Evolutionary conservation across 2,113 vertebrate species (phyloP).

Genomic region (Pycnonotus jocosus): DNA sequence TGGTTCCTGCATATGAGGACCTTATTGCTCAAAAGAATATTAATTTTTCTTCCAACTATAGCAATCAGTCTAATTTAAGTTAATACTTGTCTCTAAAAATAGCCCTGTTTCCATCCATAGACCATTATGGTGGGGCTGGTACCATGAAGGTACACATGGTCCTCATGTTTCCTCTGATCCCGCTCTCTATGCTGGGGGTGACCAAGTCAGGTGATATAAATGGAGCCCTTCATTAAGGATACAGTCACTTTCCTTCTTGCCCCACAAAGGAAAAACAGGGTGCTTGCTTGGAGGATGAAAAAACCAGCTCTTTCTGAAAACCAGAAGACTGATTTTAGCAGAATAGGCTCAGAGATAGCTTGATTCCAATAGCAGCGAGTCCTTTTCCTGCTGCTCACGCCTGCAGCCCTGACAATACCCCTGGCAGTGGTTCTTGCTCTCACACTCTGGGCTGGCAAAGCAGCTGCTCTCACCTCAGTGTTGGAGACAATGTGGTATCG

Average conservation of each 20-base stretch:
- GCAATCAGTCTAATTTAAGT: not conserved
- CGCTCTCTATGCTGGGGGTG: accelerated
- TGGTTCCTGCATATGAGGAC: not conserved
- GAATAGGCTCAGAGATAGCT: not conserved
- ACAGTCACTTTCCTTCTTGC: not conserved
- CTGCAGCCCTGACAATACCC: not conserved
- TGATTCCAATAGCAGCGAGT: not conserved
- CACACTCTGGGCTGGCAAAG: not conserved
- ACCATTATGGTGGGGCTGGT: not conserved
- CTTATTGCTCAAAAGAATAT: not conserved
- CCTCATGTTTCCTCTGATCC: not conserved
- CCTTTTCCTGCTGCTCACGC: not conserved
- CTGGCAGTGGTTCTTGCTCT: not conserved
- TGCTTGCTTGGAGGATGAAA: not conserved
- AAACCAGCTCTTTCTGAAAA: not conserved
- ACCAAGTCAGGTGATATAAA: not conserved
- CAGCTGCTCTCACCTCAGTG: conserved; percentile 64
- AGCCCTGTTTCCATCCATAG: not conserved
- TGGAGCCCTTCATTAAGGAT: not conserved
- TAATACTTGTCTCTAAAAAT: not conserved
- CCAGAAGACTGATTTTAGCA: not conserved
- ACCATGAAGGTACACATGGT: accelerated
- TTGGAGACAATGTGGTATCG: conserved; percentile 81
- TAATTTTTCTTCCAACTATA: not conserved
- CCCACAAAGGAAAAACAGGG: not conserved